phyloP scores from a whole-genome alignment of 2,888 invertebrate species.

The Pelosia muscerda region DNA sequence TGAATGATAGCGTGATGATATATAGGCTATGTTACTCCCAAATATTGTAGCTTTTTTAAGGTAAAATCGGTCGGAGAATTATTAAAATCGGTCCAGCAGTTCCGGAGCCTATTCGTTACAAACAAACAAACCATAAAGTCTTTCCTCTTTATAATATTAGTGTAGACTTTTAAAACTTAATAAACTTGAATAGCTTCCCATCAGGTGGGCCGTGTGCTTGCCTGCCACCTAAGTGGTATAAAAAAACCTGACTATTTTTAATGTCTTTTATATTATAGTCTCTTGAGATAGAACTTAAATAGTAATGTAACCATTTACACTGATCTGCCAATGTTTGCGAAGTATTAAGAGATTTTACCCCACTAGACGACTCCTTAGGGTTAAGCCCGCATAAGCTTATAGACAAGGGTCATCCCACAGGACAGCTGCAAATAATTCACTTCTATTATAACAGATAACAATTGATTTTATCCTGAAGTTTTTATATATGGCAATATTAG shows the following conservation, averaged over 20 bases:
- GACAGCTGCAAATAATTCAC: slow-evolving; percentile 12
- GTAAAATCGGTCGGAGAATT: no score
- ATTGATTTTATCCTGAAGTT: slow-evolving; percentile 8
- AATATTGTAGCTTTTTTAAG: no score
- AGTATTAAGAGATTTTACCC: slow-evolving; percentile 5
- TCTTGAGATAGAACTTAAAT: not conserved
- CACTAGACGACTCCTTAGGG: slow-evolving; percentile 11
- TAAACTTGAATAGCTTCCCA: no score
- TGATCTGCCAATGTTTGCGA: slow-evolving; percentile 1
- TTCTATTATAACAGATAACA: slow-evolving; percentile 19
- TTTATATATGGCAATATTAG: slow-evolving; percentile 7
- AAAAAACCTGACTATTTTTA: not conserved
- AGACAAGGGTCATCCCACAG: slow-evolving; percentile 16
- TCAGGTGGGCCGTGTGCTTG: no score
- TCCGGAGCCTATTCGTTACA: no score
- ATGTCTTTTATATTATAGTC: not conserved
- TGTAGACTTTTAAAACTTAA: no score
- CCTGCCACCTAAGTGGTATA: no score
- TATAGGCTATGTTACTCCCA: no score
- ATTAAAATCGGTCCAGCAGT: no score
- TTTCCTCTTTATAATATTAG: no score
- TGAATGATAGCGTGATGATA: no score
- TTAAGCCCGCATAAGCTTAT: slow-evolving; percentile 7
- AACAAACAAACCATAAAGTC: no score
- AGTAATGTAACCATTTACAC: slow-evolving; percentile 1